Conservation (phyloP, 2,113 vertebrate species). For the Turdus rufiventris region DNA sequence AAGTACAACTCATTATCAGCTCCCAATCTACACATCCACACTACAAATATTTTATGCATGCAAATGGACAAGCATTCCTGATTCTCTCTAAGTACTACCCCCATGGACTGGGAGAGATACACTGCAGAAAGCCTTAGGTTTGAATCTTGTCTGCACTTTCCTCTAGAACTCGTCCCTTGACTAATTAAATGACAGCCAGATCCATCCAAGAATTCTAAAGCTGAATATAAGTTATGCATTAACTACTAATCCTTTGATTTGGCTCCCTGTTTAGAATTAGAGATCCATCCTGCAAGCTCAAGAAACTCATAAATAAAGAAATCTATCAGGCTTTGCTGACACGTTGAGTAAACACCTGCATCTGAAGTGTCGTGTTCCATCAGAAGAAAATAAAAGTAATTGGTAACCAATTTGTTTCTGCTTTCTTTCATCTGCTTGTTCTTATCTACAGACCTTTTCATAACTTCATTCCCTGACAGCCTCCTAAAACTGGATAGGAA, state of each 20-base stretch:
- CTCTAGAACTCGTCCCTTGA: not conserved
- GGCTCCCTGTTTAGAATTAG: conserved; percentile 15
- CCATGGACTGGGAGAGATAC: not conserved
- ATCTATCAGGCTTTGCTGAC: not conserved
- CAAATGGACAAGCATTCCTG: conserved; percentile 3
- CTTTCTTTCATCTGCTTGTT: conserved; percentile 46
- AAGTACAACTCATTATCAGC: not conserved
- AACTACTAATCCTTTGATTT: conserved; percentile 43
- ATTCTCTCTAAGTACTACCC: not conserved
- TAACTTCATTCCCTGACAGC: conserved; percentile 20
- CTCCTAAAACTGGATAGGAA: not conserved
- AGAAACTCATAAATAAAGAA: conserved; percentile 43
- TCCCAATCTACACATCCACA: not conserved
- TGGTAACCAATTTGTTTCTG: conserved; percentile 39
- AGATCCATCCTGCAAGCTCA: not conserved
- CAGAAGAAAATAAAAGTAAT: conserved; percentile 44
- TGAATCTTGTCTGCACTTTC: not conserved
- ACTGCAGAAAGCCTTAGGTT: not conserved
- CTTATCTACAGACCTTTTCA: not conserved
- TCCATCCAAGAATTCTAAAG: conserved; percentile 1
- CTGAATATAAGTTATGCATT: conserved; percentile 43
- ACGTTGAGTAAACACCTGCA: conserved; percentile 20
- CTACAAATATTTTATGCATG: not conserved
- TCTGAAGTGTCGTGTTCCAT: conserved; percentile 48
- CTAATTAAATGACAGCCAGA: conserved; percentile 29